Percentiles rank a stretch among this genome's conserved stretches.
Conservation (phyloP, 2,888 invertebrate species). For the Heliconius cydno region DNA sequence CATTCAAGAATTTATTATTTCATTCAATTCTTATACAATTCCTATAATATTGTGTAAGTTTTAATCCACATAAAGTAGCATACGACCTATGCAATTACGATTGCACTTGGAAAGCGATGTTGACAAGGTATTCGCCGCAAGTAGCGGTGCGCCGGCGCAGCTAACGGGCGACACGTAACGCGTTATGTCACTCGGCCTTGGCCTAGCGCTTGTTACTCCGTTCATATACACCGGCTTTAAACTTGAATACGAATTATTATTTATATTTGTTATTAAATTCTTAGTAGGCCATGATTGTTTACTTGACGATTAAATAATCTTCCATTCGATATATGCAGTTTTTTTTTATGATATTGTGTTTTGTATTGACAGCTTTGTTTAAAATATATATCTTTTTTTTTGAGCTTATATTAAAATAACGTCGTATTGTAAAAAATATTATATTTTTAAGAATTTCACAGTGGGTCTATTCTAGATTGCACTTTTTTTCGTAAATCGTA, state of each 20-base stretch:
- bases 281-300: slow-evolving; percentile 16
- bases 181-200: slow-evolving; percentile 77
- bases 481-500: slow-evolving; percentile 41
- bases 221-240: slow-evolving; percentile 45
- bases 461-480: slow-evolving; percentile 46
- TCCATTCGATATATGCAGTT: background rate
- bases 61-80: slow-evolving; percentile 29
- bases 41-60: slow-evolving; percentile 15
- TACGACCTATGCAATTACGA: slow-evolving; percentile 29
- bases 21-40: background rate
- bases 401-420: too few species aligned
- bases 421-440: background rate
- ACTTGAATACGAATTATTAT: slow-evolving; percentile 25
- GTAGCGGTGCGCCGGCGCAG: slow-evolving; percentile 53
- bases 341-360: background rate
- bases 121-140: slow-evolving; percentile 43
- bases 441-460: slow-evolving; percentile 22
- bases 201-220: slow-evolving; percentile 65
- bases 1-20: background rate
- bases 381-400: background rate
- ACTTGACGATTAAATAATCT: background rate
- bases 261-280: slow-evolving; percentile 18
- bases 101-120: slow-evolving; percentile 36
- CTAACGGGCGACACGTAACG: slow-evolving; percentile 64
- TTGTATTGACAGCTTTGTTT: background rate